phyloP scores from a whole-genome alignment of 2,888 invertebrate genomes.

The Chirona hameri region DNA sequence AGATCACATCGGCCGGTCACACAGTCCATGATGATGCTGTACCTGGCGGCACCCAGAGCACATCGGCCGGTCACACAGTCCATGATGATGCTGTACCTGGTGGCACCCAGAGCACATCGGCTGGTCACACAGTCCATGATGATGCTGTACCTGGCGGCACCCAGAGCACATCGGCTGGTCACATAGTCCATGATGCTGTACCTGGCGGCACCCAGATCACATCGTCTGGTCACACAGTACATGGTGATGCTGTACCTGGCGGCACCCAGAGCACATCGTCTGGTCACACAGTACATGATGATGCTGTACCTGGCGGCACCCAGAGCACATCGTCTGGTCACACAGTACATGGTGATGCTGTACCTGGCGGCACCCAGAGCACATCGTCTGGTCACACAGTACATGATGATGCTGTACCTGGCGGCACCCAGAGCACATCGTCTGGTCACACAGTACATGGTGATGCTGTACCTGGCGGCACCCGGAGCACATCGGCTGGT shows the following conservation, averaged over 20 bases:
- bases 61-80: no score
- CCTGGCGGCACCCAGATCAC: conserved; percentile 48
- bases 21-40: conserved; percentile 64
- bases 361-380: conserved; percentile 54
- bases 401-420: conserved; percentile 65
- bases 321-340: background rate
- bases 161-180: background rate
- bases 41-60: conserved; percentile 51
- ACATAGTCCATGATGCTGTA: conserved; percentile 67
- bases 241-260: conserved; percentile 62
- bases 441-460: no score
- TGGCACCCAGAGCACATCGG: conserved; percentile 34
- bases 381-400: no score
- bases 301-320: conserved; percentile 59
- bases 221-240: no score
- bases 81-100: conserved; percentile 64
- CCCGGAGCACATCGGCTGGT: background rate
- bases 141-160: conserved; percentile 58
- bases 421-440: conserved; percentile 34
- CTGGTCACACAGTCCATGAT: no score
- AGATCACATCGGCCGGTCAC: background rate
- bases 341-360: no score
- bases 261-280: conserved; percentile 22
- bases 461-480: conserved; percentile 59
- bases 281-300: no score